Evolutionary conservation across 1,140 invertebrate genomes (phyloP).

Genomic region (Pemphigus obesinymphae): DNA sequence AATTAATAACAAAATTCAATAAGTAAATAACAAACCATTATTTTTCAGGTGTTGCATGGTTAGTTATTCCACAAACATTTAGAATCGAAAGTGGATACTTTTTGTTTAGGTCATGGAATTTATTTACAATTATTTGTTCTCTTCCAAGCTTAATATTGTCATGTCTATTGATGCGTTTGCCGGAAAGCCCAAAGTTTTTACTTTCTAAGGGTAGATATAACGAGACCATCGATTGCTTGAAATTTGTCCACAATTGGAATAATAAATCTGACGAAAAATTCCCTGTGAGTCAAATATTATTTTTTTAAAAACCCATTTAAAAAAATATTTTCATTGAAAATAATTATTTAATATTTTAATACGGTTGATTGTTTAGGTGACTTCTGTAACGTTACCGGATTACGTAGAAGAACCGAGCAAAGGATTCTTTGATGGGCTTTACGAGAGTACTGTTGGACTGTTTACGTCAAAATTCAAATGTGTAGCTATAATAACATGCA

Average conservation of each 20-base stretch:
- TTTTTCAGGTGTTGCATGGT: slow-evolving; percentile 73
- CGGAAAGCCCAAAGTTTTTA: slow-evolving; percentile 87
- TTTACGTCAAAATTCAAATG: slow-evolving; percentile 14
- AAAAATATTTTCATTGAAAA: background rate
- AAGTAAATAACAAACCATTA: too few relatives aligned
- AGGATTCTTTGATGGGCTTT: background rate
- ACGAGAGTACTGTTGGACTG: background rate
- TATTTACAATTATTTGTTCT: slow-evolving; percentile 82
- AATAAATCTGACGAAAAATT: slow-evolving; percentile 70
- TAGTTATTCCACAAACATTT: slow-evolving; percentile 66
- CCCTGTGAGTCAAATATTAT: slow-evolving; percentile 51
- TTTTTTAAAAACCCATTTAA: too few relatives aligned
- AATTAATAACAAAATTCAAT: too few relatives aligned
- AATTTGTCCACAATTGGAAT: slow-evolving; percentile 72
- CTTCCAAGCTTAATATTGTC: slow-evolving; percentile 80
- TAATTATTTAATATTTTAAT: too few relatives aligned
- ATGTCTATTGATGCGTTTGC: slow-evolving; percentile 71
- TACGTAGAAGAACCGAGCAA: background rate
- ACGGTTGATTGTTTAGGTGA: background rate
- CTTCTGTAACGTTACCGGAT: background rate
- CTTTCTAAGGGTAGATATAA: slow-evolving; percentile 70
- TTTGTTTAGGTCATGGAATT: slow-evolving; percentile 84
- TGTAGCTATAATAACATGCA: slow-evolving; percentile 1
- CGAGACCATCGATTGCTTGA: slow-evolving; percentile 73
- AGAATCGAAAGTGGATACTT: slow-evolving; percentile 52